Evolutionary conservation across 1,140 invertebrate species (phyloP).

Genomic region (Monochamus saltuarius): DNA sequence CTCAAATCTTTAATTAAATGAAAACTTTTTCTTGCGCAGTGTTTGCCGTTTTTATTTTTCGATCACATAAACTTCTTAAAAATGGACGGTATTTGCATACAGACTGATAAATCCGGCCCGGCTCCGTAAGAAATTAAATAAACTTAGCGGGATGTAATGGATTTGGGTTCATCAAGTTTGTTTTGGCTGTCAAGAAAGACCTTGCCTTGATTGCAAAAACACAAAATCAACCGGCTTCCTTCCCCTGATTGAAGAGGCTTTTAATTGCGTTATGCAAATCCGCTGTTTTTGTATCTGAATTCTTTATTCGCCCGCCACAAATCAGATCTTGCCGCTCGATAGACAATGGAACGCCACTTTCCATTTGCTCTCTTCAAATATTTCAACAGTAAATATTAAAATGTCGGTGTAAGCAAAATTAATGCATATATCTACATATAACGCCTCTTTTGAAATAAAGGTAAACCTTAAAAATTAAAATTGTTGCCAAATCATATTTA

Average conservation of each 20-base stretch:
- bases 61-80: not conserved
- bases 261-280: constrained; percentile 46
- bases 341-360: too few relatives aligned
- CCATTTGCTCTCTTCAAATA: too few relatives aligned
- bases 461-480: too few relatives aligned
- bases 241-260: constrained; percentile 42
- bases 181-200: constrained; percentile 31
- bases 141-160: constrained; percentile 22
- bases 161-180: constrained; percentile 38
- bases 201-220: constrained; percentile 40
- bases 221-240: constrained; percentile 35
- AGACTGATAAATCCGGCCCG: constrained; percentile 22
- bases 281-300: constrained; percentile 27
- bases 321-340: too few relatives aligned
- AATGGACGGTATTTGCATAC: constrained; percentile 16
- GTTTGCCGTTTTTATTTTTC: constrained; percentile 6
- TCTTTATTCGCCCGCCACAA: too few relatives aligned
- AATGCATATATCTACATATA: too few relatives aligned
- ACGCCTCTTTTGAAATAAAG: too few relatives aligned
- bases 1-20: constrained; percentile 31
- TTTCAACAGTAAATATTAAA: too few relatives aligned
- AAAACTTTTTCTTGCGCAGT: constrained; percentile 22
- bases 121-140: constrained; percentile 30
- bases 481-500: too few relatives aligned
- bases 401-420: too few relatives aligned